Percentiles rank a stretch among this genome's conserved stretches.
Evolutionary conservation across 2,888 invertebrate genomes (phyloP).

Genomic region (Sarcophaga caerulescens): DNA sequence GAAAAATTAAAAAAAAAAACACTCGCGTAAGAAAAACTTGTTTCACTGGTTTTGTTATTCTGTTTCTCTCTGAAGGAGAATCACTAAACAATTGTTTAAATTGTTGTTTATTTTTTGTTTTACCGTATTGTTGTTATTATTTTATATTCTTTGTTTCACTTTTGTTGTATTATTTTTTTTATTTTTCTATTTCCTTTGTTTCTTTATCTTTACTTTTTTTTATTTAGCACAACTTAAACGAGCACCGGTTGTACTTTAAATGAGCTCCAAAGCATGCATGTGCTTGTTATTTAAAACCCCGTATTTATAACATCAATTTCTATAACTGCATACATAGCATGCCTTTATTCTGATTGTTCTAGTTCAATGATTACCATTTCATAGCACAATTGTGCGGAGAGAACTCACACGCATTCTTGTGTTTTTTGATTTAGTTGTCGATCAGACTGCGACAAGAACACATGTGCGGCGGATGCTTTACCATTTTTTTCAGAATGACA

Average conservation of each 20-base stretch:
- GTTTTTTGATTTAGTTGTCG: too few species aligned
- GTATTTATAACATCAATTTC: slow-evolving; percentile 54
- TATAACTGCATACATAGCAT: background rate
- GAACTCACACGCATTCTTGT: too few species aligned
- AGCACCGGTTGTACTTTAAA: slow-evolving; percentile 71
- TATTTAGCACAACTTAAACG: slow-evolving; percentile 64
- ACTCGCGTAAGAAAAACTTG: too few species aligned
- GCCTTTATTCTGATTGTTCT: background rate
- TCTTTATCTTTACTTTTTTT: slow-evolving; percentile 34
- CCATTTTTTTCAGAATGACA: too few species aligned
- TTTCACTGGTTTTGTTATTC: too few species aligned
- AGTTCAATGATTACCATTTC: too few species aligned
- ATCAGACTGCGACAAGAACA: too few species aligned
- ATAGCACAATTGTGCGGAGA: too few species aligned
- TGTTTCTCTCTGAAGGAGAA: too few species aligned
- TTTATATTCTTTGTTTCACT: slow-evolving; percentile 31
- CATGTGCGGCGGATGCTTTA: too few species aligned
- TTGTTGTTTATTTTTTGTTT: slow-evolving; percentile 30
- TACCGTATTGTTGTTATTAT: background rate
- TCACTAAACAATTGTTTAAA: slow-evolving; percentile 49
- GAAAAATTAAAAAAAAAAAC: too few species aligned
- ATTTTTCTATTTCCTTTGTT: slow-evolving; percentile 7
- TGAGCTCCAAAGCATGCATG: slow-evolving; percentile 68
- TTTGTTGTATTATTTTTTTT: slow-evolving; percentile 1
- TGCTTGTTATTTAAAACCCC: slow-evolving; percentile 65